Base-by-base conservation (phyloP, 2,888 invertebrate species). In the Acanthosepion lycidas region DNA sequence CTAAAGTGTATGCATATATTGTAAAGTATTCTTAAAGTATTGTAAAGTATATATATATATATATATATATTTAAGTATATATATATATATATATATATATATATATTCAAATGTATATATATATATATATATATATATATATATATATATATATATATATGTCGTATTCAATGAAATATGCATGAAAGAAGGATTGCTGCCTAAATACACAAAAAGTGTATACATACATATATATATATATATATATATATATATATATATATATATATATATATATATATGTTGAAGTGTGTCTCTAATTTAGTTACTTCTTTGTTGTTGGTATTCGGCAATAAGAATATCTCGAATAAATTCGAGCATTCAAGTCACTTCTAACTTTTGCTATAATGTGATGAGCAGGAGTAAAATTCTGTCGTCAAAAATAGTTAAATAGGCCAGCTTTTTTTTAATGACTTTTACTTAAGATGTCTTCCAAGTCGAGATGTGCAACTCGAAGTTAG, bases 211-310 rank as follows among this genome's bases (percentile, higher is more conserved):
- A 59, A 20, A 59, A 23, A 59, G 0, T 59, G 6, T 59, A 59
- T 26, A 64, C 4, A 64, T 64, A 64, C 26, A 64, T n/a, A 64
- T 9, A 33, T n/a, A 64, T n/a, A 64, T 9, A 64, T n/a, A 64
- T n/a, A 64, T 64, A 64, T 64, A 64, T 64, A 64, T 64, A 64
- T 64, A 64, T 64, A 64, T 64, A 64, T 64, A 64, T 64, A 64
- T 64, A 64, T 64, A 64, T 64, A 64, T 64, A 64, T 64, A 64
- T 64, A 64, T 64, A 64, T 64, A 64, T 64, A 64, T 64, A 64
- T 64, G 6, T 26, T 8, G 6, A 28, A 6, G 20, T 55, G 9
- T 64, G 3, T 64, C 0, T 64, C 28, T 64, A 20, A 23, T 59
- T 59, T 26, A 20, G 55, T 55, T 18, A 6, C 6, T 42, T 42